Evolutionary conservation across 2,888 invertebrate species (phyloP), one percentile per base, ranked within the genome.

Genomic region (Andrena praecox): DNA sequence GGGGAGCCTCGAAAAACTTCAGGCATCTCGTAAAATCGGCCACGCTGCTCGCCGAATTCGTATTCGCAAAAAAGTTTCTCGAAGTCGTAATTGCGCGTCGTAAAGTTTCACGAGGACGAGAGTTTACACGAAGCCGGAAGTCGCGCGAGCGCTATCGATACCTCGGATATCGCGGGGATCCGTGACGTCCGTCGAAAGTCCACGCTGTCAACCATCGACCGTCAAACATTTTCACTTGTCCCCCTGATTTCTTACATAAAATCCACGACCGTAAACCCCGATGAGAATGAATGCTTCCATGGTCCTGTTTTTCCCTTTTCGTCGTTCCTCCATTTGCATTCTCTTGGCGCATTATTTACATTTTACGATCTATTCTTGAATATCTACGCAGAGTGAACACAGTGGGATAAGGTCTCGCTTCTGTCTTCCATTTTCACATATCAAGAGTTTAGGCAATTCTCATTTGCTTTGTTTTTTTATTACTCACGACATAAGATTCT

Each of bases 211-310:
- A 56, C 35, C 60, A 56, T 75, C 74, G 66, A 70, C 66, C 62
- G 72, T 73, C 68, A 27, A 66, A 72, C 66, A 75, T 85, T 83
- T 77, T 72, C 74, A 77, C 72, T 29, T 42, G 56, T 7, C 16
- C 42, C 54, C 35, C 68, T 62, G 52, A 70, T 68, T 77, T 75
- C 68, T 80, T 75, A 72, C 59, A 64, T 80, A 72, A 82, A 82
- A 68, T 63, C 27, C 20, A 10, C 72, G 60, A 52, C 62, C 16
- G 48, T 27, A 16, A 56, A 69, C 24, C 31, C 54, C 16, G 33
- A 35, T 24, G 35, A 24, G 35, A 52, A 24, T 27, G 7, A 10
- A 54, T 60, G 31, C 31, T 12, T 52, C 35, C 29, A 4, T 10
- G 29, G 8, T 27, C 10, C 6, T 27, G 29, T 60, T 68, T 75